Conservation (phyloP, 2,888 invertebrate genomes). For the Platycheirus albimanus region DNA sequence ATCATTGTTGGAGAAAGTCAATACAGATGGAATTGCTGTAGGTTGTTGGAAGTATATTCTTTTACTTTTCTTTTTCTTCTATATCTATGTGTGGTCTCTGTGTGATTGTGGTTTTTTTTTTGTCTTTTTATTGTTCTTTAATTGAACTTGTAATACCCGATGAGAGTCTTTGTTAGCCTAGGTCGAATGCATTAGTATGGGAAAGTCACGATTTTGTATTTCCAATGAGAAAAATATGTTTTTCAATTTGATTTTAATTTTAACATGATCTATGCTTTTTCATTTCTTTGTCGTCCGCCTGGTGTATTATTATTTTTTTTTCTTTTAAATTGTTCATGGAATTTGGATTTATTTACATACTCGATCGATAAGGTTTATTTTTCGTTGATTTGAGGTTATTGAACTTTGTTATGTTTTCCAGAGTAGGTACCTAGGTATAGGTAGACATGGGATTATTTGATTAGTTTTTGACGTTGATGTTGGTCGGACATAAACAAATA, state of each 20-base stretch:
- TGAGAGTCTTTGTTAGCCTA: slow-evolving; percentile 63
- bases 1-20: slow-evolving; percentile 69
- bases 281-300: slow-evolving; percentile 1
- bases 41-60: slow-evolving; percentile 43
- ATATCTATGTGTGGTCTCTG: slow-evolving; percentile 4
- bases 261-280: slow-evolving; percentile 1
- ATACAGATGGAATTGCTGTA: slow-evolving; percentile 70
- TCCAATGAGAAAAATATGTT: too few relatives aligned
- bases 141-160: slow-evolving; percentile 53
- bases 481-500: not conserved
- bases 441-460: not conserved
- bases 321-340: slow-evolving; percentile 33
- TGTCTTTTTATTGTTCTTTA: slow-evolving; percentile 42
- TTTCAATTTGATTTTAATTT: slow-evolving; percentile 4
- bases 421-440: too few relatives aligned
- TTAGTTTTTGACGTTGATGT: slow-evolving; percentile 10
- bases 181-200: slow-evolving; percentile 43
- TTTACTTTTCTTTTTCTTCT: slow-evolving; percentile 48
- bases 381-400: slow-evolving; percentile 12
- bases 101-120: slow-evolving; percentile 16
- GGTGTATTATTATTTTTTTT: not conserved
- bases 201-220: slow-evolving; percentile 9
- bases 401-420: slow-evolving; percentile 13
- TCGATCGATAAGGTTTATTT: slow-evolving; percentile 40
- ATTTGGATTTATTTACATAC: slow-evolving; percentile 67